Evolutionary conservation across 2,797 vertebrate species (phyloP), one percentile per base, ranked within the genome.

Genomic region (Dendrocincla tyrannina): DNA sequence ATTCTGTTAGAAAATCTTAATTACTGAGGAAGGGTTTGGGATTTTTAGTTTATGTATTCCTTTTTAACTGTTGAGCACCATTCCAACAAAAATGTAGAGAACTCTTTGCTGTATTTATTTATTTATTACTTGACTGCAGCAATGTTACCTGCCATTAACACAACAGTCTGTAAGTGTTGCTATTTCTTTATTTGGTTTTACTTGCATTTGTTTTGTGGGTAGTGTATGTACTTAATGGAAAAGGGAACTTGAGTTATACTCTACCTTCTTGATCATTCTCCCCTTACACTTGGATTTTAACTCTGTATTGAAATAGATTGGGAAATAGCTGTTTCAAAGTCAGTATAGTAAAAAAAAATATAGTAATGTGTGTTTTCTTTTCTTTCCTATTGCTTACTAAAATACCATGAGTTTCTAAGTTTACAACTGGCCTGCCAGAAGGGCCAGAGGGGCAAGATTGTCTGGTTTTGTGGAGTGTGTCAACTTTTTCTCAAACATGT

Each of bases 91-190:
- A 80, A 77, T 59, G 42, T 80, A 62, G 77, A 96, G 87, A 96
- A 97, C 90, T 81, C 74, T 94, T 86, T 96, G 86, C 81, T 95
- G 84, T 97, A 97, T 97, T 97, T 98, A 98, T 98, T 98, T 98
- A 98, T 98, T 98, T 98, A 97, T 98, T 97, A 95, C 89, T 96
- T 93, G 94, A 87, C 67, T 94, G 83, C 92, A 97, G 92, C 92
- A 95, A 86, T 7, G 32, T 95, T 97, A 77, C 47, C 53, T 96
- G 59, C 81, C 92, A 86, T 95, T 96, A 97, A 96, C 35, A 58
- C 64, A 87, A 50, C 81, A 87, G 49, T 94, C 91, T 94, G 33
- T 76, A 95, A 96, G 22, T 86, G 76, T 97, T 96, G 46, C 69
- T 93, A 59, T 85, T 73, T 94, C 93, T 94, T 78, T 91, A 53